These are phyloP conservation scores for Odobenus rosmarus DNA, from an alignment of 2,113 vertebrate genomes.

Conservation along the genomic window DNA sequence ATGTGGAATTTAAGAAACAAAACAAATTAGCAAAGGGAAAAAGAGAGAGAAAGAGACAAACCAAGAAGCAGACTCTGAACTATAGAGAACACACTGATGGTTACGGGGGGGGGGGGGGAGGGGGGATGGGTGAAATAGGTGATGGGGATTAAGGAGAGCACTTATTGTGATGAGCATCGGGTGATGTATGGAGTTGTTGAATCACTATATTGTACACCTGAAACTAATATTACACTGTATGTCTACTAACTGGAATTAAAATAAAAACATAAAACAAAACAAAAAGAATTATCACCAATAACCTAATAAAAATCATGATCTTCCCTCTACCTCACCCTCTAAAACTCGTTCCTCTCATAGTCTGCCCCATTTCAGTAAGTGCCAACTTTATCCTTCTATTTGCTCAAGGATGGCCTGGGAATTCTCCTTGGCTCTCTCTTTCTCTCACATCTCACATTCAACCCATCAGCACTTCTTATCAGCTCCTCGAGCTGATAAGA, in stretches of 20 bases:
- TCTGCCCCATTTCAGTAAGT: background rate
- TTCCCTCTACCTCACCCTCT: background rate
- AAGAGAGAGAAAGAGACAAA: background rate
- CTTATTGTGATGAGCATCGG: no score
- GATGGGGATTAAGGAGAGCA: no score
- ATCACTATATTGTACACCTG: no score
- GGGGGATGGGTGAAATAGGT: no score
- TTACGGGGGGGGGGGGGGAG: no score
- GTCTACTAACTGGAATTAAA: no score
- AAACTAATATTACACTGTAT: no score
- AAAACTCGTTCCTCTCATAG: background rate
- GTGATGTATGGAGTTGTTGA: no score
- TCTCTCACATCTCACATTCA: background rate
- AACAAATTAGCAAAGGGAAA: background rate
- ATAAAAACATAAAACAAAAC: no score
- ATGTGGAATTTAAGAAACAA: background rate
- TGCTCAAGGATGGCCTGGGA: background rate
- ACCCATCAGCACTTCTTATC: background rate
- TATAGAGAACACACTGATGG: no score
- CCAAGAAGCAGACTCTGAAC: no score
- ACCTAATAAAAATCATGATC: background rate
- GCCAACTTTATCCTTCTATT: background rate
- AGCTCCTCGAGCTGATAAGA: background rate
- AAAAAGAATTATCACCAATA: background rate
- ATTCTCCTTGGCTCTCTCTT: background rate